Evolutionary conservation across 2,888 invertebrate species (phyloP).

Genomic region (Andrena chrysosceles): DNA sequence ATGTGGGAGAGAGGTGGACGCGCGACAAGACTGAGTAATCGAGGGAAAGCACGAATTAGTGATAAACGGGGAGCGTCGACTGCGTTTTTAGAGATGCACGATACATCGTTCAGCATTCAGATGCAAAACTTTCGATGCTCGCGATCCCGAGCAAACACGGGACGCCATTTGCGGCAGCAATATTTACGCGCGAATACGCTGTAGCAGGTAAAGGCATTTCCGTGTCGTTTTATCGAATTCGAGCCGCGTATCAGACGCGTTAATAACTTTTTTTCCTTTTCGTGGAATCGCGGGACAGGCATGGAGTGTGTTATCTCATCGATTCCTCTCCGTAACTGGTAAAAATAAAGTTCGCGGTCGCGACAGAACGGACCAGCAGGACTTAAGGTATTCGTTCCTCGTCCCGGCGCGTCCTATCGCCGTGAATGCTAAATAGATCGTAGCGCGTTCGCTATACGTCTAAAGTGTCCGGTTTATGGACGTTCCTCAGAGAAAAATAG

Average conservation of each 20-base stretch:
- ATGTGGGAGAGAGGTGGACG: not conserved
- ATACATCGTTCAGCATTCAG: not conserved
- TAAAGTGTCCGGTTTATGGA: slow-evolving; percentile 81
- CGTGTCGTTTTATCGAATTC: slow-evolving; percentile 45
- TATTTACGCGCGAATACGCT: slow-evolving; percentile 15
- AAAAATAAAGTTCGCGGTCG: slow-evolving; percentile 74
- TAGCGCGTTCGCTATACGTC: slow-evolving; percentile 65
- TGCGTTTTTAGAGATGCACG: not conserved
- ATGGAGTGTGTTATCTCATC: slow-evolving; percentile 64
- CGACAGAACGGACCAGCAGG: slow-evolving; percentile 34
- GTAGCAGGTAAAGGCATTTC: slow-evolving; percentile 41
- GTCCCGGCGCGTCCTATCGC: slow-evolving; percentile 64
- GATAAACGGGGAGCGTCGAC: slow-evolving; percentile 1
- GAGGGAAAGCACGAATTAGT: not conserved
- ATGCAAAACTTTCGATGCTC: not conserved
- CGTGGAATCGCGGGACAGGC: slow-evolving; percentile 36
- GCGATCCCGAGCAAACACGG: not conserved
- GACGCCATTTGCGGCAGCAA: not conserved
- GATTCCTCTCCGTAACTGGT: slow-evolving; percentile 63
- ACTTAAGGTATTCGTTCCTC: slow-evolving; percentile 73
- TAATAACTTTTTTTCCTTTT: slow-evolving; percentile 19
- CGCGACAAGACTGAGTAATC: not conserved
- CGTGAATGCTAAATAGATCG: slow-evolving; percentile 76
- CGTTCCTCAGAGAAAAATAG: slow-evolving; percentile 68
- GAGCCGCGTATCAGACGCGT: slow-evolving; percentile 23